Conservation (phyloP, 2,888 invertebrate species). For the Adelphocoris suturalis region DNA sequence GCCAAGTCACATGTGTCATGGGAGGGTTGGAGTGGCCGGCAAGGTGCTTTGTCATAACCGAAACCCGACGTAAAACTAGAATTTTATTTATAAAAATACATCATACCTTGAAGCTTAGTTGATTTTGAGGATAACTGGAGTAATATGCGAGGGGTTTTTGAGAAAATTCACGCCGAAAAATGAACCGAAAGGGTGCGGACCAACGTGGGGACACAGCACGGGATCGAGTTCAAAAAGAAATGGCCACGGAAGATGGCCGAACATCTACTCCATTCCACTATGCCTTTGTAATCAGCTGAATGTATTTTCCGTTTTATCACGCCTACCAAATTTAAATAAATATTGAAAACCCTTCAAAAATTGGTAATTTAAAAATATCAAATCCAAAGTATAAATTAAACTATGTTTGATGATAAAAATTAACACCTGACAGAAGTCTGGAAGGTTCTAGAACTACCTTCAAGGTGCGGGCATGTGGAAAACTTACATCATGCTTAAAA, state of each 20-base stretch:
- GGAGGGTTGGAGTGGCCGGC: neutral
- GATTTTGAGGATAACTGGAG: neutral
- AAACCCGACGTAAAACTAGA: neutral
- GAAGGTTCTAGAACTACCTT: neutral
- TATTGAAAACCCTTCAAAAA: neutral
- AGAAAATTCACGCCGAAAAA: conserved; percentile 13
- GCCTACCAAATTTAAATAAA: neutral
- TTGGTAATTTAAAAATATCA: neutral
- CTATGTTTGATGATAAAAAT: conserved; percentile 2
- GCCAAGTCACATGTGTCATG: conserved; percentile 19
- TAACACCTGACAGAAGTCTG: neutral
- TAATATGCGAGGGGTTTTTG: neutral
- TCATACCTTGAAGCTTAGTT: neutral
- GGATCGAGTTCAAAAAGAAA: neutral
- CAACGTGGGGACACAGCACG: conserved; percentile 35
- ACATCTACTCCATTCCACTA: neutral
- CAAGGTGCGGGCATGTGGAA: neutral
- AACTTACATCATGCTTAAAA: neutral
- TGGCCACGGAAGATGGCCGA: neutral
- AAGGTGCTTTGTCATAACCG: neutral
- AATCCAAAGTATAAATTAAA: neutral
- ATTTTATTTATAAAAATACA: neutral
- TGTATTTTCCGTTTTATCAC: neutral
- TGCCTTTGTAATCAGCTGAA: neutral
- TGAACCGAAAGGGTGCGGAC: neutral